Conservation (phyloP, 2,888 invertebrate species). For the Amblyjoppa fuscipennis region DNA sequence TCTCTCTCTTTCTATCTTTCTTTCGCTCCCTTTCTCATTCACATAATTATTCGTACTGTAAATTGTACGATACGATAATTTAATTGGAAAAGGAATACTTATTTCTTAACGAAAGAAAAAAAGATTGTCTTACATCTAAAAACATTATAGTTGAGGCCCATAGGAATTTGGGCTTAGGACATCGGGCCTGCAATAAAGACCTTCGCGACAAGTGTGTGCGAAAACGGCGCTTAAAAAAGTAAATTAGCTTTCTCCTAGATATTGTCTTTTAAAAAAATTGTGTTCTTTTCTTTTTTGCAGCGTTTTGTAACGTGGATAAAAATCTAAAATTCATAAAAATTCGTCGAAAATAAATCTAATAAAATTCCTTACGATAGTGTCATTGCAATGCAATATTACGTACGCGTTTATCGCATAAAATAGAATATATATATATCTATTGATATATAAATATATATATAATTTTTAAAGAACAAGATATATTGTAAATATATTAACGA, state of each 20-base stretch:
- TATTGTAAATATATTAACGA: conserved; percentile 45
- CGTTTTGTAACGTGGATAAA: neutral
- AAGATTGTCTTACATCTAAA: conserved; percentile 29
- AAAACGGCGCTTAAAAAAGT: neutral
- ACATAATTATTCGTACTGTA: conserved; percentile 6
- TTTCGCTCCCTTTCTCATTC: neutral
- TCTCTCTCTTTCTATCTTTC: neutral
- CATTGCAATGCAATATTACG: conserved; percentile 47
- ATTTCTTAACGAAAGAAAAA: conserved; percentile 22
- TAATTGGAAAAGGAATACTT: conserved; percentile 19
- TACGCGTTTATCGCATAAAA: conserved; percentile 30
- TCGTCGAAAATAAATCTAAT: conserved; percentile 45
- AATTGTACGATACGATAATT: conserved; percentile 40
- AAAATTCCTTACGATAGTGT: conserved; percentile 35
- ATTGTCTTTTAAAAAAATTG: neutral
- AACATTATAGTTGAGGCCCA: conserved; percentile 42
- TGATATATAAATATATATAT: conserved; percentile 10
- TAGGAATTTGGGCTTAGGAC: conserved; percentile 42
- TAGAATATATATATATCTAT: conserved; percentile 25
- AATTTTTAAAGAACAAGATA: conserved; percentile 48
- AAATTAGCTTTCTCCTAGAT: neutral
- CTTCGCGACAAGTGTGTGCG: conserved; percentile 7
- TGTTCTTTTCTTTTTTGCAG: neutral
- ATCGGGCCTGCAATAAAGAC: conserved; percentile 10
- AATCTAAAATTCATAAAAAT: conserved; percentile 26